Evolutionary conservation across 2,888 invertebrate genomes (phyloP), one percentile per base, ranked within the genome.

Genomic region (Drosophila tanythrix): DNA sequence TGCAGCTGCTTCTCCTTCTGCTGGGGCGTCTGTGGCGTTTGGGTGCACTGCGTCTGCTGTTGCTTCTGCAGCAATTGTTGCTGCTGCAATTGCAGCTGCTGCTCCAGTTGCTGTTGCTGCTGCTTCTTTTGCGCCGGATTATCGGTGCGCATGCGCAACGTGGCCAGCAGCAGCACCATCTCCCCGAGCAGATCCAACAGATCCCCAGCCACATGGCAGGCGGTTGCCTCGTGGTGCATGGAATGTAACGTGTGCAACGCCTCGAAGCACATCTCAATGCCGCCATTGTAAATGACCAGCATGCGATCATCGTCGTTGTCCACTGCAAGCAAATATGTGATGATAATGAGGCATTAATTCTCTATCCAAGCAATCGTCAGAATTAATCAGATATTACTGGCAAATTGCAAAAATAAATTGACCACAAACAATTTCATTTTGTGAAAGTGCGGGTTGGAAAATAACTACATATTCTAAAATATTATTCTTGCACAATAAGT

Each of bases 161-260:
- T 96, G 58, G 96, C 95, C 61, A 96, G 94, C 27, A 97, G 93
- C 70, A 97, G 95, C 61, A 96, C 95, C 88, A 97, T 95, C 92
- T 97, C 96, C 1, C 96, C 95, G 74, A 98, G 94, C 52, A 98
- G 95, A 84, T 98, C 97, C 40, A 97, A 95, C 65, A 98, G 94
- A 92, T 98, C 98, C 4, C 95, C 96, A 0, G 96, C 95, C 21
- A 97, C 96, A 92, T 97, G 97, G 90, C 97, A 97, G 0, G 97
- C 97, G 11, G 98, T 97, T 66, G 98, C 98, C 93, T 98, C 98
- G 88, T 98, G 97, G 92, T 98, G 97, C 96, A 98, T 98, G 82
- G 97, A 96, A 94, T 98, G 98, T 72, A 98, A 94, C 77, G 98
- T 97, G 93, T 97, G 97, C 89, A 98, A 95, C 33, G 98, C 97